phyloP scores from a whole-genome alignment of 2,797 vertebrate genomes.

The Sebastes alutus region DNA sequence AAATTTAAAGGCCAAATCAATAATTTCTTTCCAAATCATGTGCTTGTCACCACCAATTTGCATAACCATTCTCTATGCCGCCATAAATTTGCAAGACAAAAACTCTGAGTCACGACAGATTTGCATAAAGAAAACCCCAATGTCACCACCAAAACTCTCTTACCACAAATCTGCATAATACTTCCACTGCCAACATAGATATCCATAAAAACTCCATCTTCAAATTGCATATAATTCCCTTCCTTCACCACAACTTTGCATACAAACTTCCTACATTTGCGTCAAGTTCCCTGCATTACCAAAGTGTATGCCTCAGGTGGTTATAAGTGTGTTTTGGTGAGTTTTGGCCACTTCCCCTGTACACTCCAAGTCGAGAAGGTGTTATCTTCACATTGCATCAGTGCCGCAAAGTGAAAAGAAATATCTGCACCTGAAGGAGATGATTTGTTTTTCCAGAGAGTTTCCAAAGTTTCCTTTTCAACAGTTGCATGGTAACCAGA shows the following conservation, averaged over 20 bases:
- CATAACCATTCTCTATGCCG: not conserved
- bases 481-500: conserved; percentile 1
- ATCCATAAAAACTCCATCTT: not conserved
- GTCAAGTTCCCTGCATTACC: not conserved
- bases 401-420: not conserved
- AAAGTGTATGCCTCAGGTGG: not conserved
- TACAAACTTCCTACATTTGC: not conserved
- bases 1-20: conserved; percentile 21
- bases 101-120: conserved; percentile 1
- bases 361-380: not conserved
- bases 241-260: conserved; percentile 4
- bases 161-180: conserved; percentile 20
- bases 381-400: not conserved
- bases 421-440: not conserved
- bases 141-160: conserved; percentile 3
- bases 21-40: conserved; percentile 4
- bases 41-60: conserved; percentile 6
- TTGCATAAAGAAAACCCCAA: conserved; percentile 3
- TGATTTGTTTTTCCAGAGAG: conserved; percentile 8
- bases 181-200: not conserved
- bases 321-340: not conserved
- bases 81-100: not conserved
- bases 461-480: not conserved
- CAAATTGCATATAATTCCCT: not conserved
- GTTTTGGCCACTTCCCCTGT: not conserved